A percentile compares a stretch with the other conserved stretches of the same genome.
Evolutionary conservation across 2,797 vertebrate species (phyloP).

Genomic region (Danio aesculapii): DNA sequence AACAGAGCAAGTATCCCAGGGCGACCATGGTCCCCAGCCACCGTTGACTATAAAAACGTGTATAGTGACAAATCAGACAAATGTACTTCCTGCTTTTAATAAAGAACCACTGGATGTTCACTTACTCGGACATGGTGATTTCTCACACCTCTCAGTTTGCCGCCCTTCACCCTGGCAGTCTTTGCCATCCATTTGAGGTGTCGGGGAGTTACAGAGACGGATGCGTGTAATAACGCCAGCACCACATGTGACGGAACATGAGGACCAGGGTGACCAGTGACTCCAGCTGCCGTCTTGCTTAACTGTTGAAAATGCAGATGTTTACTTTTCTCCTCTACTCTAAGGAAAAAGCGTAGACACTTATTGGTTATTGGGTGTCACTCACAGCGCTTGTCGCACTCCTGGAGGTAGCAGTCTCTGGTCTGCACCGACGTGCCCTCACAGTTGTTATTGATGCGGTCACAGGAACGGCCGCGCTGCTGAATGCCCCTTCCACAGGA

Average conservation of each 20-base stretch:
- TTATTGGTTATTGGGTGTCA: slow-evolving; percentile 45
- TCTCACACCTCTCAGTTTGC: slow-evolving; percentile 90
- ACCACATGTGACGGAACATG: slow-evolving; percentile 95
- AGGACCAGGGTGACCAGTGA: slow-evolving; percentile 99
- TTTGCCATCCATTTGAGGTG: slow-evolving; percentile 93
- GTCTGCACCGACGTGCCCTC: slow-evolving; percentile 98
- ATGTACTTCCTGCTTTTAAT: not conserved
- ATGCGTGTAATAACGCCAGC: slow-evolving; percentile 93
- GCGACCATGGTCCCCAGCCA: slow-evolving; percentile 97
- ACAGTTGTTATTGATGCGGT: slow-evolving; percentile 96
- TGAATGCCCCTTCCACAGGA: slow-evolving; percentile 97
- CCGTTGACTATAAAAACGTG: slow-evolving; percentile 85
- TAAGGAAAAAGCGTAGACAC: slow-evolving; percentile 1
- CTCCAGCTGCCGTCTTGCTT: slow-evolving; percentile 98
- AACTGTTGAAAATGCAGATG: slow-evolving; percentile 74
- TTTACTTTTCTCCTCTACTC: not conserved
- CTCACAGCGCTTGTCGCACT: slow-evolving; percentile 99
- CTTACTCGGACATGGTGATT: slow-evolving; percentile 93
- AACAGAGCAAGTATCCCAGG: slow-evolving; percentile 89
- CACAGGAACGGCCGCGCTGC: slow-evolving; percentile 97
- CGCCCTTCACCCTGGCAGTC: slow-evolving; percentile 91
- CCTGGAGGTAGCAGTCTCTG: slow-evolving; percentile 94
- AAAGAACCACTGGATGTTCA: slow-evolving; percentile 22
- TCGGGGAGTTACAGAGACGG: slow-evolving; percentile 97
- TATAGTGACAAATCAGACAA: not conserved